Base-by-base conservation (phyloP, 92 coral and sea anemone species). In the Epizoanthus ramosus region DNA sequence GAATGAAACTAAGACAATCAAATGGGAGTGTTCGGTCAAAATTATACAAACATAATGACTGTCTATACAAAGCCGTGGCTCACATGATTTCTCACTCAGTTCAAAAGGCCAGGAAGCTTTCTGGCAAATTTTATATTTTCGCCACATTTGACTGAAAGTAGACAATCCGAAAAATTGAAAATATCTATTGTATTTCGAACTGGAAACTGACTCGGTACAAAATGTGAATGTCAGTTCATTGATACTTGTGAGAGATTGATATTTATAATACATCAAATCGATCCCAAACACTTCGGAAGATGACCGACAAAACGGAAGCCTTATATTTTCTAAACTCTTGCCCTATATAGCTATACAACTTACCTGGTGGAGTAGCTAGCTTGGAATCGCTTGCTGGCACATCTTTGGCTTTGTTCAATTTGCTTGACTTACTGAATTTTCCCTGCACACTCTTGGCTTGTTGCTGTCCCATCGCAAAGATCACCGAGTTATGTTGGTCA, bases 391-490 rank as follows among this genome's bases (percentile, higher is more conserved):
- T 77, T 57, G 82, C 82, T 21, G 61, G 82, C 41, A 77, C 82
- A 60, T 77, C 82, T 39, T 24, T 77, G 12, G 71, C 39, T 43
- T 77, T 77, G 56, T 77, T 77, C 82, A 77, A 65, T 21, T 61
- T 77, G 53, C 57, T 77, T 39, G 82, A 33, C 41, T 57, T 45
- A 59, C 82, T 77, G 59, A 77, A 77, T 61, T 77, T 77, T 61
- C 82, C 82, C 47, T 77, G 82, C 82, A 77, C 82, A 41, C 56
- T 77, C 57, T 77, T 77, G 4, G 82, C 71, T 63, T 77, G 82
- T 52, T 77, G 82, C n/a, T 77, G 82, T 77, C 82, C 82, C 82
- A 77, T 77, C 82, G 82, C 82, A 60, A 63, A 77, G 82, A 22
- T 77, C 71, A 61, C 82, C 37, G 12, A 77, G 13, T 63, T 60